Base-by-base conservation (phyloP, 2,888 invertebrate species). In the Catocala sponsa region DNA sequence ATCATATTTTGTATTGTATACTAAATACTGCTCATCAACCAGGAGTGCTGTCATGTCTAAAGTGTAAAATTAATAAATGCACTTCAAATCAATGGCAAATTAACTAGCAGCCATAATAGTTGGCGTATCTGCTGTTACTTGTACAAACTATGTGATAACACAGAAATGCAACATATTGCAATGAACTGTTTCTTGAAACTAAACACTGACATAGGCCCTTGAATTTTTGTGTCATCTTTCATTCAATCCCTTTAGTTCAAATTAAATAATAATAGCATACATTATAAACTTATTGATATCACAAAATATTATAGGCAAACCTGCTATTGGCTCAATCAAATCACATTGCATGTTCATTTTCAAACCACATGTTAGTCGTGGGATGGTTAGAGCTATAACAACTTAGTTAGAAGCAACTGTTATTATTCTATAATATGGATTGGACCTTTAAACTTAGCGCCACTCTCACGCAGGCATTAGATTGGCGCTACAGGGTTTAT, bases 11-110 rank as follows among this genome's bases (percentile, higher is more conserved):
- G 12, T 13, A n/a, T 54, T 54, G 13, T 46, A 46, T 50, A 49
- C 44, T 25, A 1, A 38, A 63, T 55, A 65, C 48, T 46, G 9
- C 15, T 51, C 56, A 55, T 57, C 54, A 63, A 74, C 76, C 87
- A 87, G 84, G 78, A 83, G 88, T 90, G 90, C 91, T 91, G 90
- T 80, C 90, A 82, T 83, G 83, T 87, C 74, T 71, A 82, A 78
- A 84, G 78, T 79, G 77, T 83, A 84, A 82, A 83, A 87, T 82
- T 91, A 91, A 77, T 91, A 92, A 92, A 92, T 92, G 91, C 91
- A 86, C 81, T 75, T 77, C 64, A 80, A 68, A 73, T 74, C 70
- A 71, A 72, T 74, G 78, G 76, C 78, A 75, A 75, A 65, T 65
- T 52, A 66, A 67, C 65, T 74, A 70, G 70, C 67, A 69, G 72